These are phyloP conservation scores for Centropyge bicolor DNA, from an alignment of 2,797 vertebrate genomes.

Conservation along the genomic window DNA sequence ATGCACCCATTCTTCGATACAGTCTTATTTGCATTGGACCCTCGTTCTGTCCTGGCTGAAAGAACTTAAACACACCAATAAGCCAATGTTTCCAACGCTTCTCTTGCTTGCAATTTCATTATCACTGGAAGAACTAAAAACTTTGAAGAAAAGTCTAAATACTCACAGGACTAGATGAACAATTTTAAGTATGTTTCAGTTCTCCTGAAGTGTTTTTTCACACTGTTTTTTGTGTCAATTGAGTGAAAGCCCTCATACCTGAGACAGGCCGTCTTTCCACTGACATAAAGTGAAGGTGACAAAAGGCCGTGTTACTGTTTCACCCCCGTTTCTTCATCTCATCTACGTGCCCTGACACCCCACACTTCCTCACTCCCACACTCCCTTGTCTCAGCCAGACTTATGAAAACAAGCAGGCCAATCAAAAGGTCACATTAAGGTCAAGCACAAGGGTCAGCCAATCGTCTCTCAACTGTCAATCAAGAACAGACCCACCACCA, in stretches of 20 bases:
- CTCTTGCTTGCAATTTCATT: neutral
- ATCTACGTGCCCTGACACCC: conserved; percentile 22
- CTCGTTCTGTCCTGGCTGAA: neutral
- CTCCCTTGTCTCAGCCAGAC: conserved; percentile 53
- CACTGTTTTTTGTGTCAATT: conserved; percentile 8
- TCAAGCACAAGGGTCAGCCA: conserved; percentile 66
- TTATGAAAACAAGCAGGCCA: conserved; percentile 79
- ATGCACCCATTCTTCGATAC: neutral
- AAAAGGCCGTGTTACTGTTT: conserved; percentile 12
- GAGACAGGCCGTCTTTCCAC: neutral
- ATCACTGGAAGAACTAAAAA: neutral
- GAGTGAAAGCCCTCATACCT: neutral
- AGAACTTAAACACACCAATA: neutral
- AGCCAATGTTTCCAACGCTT: neutral
- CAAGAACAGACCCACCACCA: conserved; percentile 44
- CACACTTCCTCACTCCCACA: conserved; percentile 34
- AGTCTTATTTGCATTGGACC: neutral
- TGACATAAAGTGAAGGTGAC: conserved; percentile 45
- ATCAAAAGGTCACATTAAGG: conserved; percentile 72
- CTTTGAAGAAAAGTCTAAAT: neutral
- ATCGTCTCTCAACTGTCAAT: conserved; percentile 75
- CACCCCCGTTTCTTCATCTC: conserved; percentile 36
- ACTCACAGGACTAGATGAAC: neutral
- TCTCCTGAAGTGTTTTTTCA: neutral
- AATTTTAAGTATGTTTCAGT: neutral